Evolutionary conservation across 2,888 invertebrate genomes (phyloP).

Genomic region (Pelosia muscerda): DNA sequence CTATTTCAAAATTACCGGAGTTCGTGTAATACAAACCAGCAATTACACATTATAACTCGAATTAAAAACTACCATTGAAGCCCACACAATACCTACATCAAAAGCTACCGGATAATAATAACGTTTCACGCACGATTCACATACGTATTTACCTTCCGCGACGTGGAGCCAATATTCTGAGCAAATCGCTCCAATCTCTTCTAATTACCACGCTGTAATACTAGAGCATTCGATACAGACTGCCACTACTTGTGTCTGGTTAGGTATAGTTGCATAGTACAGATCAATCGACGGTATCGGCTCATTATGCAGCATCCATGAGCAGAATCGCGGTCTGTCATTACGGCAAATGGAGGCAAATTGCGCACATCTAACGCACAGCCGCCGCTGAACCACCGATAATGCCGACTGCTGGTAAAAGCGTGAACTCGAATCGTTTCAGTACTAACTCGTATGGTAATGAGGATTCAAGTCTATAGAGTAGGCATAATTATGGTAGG

Average conservation of each 20-base stretch:
- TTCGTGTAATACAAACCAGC: conserved; percentile 9
- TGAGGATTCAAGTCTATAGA: conserved; percentile 50
- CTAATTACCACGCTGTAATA: conserved; percentile 55
- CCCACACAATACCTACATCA: conserved; percentile 14
- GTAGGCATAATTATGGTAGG: conserved; percentile 21
- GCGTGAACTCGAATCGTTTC: conserved; percentile 71
- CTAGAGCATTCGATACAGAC: conserved; percentile 40
- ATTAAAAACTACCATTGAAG: conserved; percentile 33
- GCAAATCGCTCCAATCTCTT: conserved; percentile 57
- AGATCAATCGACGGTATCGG: conserved; percentile 78
- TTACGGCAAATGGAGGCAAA: conserved; percentile 85
- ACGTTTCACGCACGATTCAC: conserved; percentile 22
- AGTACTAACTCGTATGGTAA: conserved; percentile 68
- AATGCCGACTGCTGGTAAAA: conserved; percentile 74
- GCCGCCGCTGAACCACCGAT: conserved; percentile 61
- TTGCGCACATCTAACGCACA: conserved; percentile 84
- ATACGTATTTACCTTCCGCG: conserved; percentile 38
- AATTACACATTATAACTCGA: conserved; percentile 18
- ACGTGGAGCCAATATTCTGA: conserved; percentile 36
- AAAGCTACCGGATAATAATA: conserved; percentile 32
- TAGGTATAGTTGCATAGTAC: conserved; percentile 40
- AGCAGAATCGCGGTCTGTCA: conserved; percentile 77
- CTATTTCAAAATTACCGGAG: not conserved
- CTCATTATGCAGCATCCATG: conserved; percentile 83
- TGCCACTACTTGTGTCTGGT: conserved; percentile 38